Evolutionary conservation across 1,140 invertebrate genomes (phyloP).

Genomic region (Nebria ingens): DNA sequence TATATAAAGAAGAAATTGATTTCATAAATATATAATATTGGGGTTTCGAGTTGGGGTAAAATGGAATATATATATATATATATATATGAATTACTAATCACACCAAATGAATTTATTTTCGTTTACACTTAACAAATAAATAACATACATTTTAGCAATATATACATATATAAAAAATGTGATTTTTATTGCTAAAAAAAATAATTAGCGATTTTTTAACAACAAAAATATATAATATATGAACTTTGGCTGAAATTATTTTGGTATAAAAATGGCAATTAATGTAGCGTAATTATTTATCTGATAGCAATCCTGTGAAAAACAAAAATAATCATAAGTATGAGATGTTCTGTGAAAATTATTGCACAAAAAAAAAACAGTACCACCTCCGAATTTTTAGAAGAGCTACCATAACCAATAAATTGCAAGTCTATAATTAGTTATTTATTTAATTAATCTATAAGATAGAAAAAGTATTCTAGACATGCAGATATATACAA

Average conservation of each 20-base stretch:
- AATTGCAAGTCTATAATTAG: too few species aligned
- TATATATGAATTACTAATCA: not conserved
- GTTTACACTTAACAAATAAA: slow-evolving; percentile 8
- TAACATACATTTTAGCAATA: slow-evolving; percentile 3
- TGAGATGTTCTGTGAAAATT: not conserved
- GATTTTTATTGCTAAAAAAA: not conserved
- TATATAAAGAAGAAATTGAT: not conserved
- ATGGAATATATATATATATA: not conserved
- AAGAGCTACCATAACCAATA: not conserved
- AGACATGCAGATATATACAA: too few species aligned
- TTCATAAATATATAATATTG: not conserved
- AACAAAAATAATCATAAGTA: not conserved
- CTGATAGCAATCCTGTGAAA: not conserved
- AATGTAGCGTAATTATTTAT: not conserved
- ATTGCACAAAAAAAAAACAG: not conserved
- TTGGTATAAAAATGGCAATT: slow-evolving; percentile 5
- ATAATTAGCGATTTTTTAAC: not conserved
- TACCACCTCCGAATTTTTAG: not conserved
- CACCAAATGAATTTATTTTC: slow-evolving; percentile 6
- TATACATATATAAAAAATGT: not conserved
- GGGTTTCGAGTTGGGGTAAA: not conserved
- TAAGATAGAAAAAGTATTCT: too few species aligned
- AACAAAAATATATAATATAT: not conserved
- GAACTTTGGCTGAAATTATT: not conserved
- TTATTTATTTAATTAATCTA: too few species aligned